These are phyloP conservation scores for Thamnophis sirtalis DNA, from an alignment of 2,113 vertebrate species.

Conservation along the genomic window DNA sequence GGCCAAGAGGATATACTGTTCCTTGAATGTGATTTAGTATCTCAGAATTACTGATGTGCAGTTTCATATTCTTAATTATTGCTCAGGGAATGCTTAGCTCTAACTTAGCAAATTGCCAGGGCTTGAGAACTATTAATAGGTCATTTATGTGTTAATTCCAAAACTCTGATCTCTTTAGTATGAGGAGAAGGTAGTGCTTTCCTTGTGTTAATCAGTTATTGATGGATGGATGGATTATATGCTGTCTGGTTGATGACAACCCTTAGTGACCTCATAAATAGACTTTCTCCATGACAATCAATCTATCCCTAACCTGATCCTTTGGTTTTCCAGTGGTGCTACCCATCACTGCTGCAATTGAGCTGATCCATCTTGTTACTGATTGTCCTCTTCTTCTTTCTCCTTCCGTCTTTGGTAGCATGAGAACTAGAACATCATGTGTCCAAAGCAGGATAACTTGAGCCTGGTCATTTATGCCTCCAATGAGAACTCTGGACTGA, in stretches of 20 bases:
- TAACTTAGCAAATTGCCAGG: neutral
- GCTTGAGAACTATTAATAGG: neutral
- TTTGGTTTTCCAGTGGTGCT: neutral
- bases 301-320: neutral
- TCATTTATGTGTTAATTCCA: neutral
- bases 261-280: neutral
- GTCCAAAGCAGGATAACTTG: neutral
- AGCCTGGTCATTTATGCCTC: neutral
- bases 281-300: neutral
- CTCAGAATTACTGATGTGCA: neutral
- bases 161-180: neutral
- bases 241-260: neutral
- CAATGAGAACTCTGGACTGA: neutral
- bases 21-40: neutral
- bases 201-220: neutral
- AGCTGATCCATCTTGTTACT: neutral
- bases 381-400: neutral
- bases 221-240: neutral
- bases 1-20: neutral
- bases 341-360: neutral
- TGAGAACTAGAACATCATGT: neutral
- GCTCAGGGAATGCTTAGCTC: neutral
- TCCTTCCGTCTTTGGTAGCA: neutral
- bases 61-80: neutral
- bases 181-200: neutral